Evolutionary conservation across 2,888 invertebrate genomes (phyloP).

Genomic region (Deilephila porcellus): DNA sequence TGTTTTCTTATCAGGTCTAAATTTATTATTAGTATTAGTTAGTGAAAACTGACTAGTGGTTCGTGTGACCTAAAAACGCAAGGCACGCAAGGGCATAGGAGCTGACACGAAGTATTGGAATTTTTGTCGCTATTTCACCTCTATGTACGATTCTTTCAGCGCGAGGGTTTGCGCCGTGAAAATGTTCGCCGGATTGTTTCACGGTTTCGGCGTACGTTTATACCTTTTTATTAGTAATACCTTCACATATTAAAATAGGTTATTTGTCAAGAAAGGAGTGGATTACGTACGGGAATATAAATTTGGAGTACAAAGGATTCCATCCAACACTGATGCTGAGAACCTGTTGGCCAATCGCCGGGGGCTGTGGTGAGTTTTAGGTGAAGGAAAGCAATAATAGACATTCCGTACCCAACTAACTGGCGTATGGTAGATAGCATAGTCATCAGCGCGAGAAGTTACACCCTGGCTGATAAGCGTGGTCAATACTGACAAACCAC

Average conservation of each 20-base stretch:
- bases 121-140: slow-evolving; percentile 61
- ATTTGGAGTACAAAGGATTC: no score
- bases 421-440: no score
- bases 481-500: no score
- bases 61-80: slow-evolving; percentile 75
- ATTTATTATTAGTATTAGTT: neutral
- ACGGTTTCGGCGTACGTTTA: slow-evolving; percentile 56
- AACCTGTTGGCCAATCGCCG: no score
- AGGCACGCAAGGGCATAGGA: slow-evolving; percentile 65
- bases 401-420: no score
- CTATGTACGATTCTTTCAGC: slow-evolving; percentile 57
- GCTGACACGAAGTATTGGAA: slow-evolving; percentile 63
- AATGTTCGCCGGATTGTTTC: slow-evolving; percentile 64
- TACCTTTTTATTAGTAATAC: slow-evolving; percentile 59
- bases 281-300: neutral
- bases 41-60: slow-evolving; percentile 42
- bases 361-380: no score
- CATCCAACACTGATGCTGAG: no score
- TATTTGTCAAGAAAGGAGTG: neutral
- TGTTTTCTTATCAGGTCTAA: no score
- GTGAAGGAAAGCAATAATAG: no score
- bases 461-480: no score
- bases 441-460: no score
- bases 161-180: slow-evolving; percentile 52
- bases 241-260: slow-evolving; percentile 30